Evolutionary conservation across 2,888 invertebrate genomes (phyloP).

Genomic region (Mayetiola destructor): DNA sequence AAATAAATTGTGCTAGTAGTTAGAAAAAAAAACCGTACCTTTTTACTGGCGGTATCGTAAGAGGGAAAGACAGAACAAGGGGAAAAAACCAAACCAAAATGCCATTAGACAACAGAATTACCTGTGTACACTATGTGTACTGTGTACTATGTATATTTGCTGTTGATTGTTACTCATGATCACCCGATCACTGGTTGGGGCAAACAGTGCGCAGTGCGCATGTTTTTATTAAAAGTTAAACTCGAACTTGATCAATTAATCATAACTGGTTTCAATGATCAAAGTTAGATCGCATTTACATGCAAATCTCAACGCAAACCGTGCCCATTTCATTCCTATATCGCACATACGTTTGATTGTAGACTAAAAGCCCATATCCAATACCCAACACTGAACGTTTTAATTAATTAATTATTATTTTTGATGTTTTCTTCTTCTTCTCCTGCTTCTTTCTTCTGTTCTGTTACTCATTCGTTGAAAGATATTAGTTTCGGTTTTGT

Average conservation of each 20-base stretch:
- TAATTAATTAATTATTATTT: slow-evolving; percentile 6
- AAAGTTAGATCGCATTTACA: slow-evolving; percentile 5
- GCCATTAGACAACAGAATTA: background rate
- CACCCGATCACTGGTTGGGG: too few relatives aligned
- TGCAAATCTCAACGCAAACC: slow-evolving; percentile 6
- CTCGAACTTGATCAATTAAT: slow-evolving; percentile 11
- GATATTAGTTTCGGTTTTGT: background rate
- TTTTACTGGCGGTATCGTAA: background rate
- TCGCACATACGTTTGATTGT: background rate
- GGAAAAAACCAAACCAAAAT: slow-evolving; percentile 7
- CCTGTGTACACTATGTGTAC: background rate
- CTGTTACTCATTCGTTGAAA: background rate
- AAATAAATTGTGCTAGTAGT: slow-evolving; percentile 10
- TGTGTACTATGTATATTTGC: too few relatives aligned
- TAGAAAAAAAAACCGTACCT: background rate
- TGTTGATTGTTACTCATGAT: too few relatives aligned
- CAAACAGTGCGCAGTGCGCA: background rate
- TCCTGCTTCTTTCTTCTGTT: background rate
- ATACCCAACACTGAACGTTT: slow-evolving; percentile 1
- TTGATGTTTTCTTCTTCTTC: background rate
- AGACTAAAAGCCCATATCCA: background rate
- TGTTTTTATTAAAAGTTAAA: background rate
- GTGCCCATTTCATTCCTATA: background rate
- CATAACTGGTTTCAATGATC: slow-evolving; percentile 12
- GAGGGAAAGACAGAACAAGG: background rate